Evolutionary conservation across 2,113 vertebrate species (phyloP).

Genomic region (Bubo scandiacus): DNA sequence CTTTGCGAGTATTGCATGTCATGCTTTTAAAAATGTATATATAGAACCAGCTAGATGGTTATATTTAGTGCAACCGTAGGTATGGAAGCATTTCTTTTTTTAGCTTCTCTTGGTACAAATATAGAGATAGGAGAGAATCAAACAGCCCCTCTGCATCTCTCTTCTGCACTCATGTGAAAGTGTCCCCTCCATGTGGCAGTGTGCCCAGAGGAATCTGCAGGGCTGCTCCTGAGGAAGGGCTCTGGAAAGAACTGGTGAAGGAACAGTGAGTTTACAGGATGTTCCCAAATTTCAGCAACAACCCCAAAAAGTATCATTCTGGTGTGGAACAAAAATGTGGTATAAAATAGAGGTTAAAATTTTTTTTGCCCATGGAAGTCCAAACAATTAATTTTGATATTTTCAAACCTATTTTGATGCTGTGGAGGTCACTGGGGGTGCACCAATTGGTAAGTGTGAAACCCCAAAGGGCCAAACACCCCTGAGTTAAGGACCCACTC

Average conservation of each 20-base stretch:
- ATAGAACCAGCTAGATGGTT: background rate
- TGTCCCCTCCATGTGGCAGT: background rate
- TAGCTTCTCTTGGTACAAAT: constrained; percentile 29
- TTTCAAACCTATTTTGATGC: background rate
- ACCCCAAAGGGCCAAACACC: background rate
- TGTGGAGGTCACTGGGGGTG: background rate
- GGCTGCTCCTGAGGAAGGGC: background rate
- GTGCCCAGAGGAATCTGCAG: background rate
- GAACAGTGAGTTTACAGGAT: background rate
- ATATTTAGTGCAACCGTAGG: constrained; percentile 8
- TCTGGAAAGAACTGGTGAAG: rapidly evolving
- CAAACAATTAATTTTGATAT: background rate
- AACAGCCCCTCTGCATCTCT: background rate
- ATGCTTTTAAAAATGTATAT: constrained; percentile 16
- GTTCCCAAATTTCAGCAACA: background rate
- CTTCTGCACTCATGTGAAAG: background rate
- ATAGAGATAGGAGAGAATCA: background rate
- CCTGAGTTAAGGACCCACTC: background rate
- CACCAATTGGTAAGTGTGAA: background rate
- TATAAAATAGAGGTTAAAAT: background rate
- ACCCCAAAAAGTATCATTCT: background rate
- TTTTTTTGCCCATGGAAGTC: background rate
- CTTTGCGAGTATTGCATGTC: constrained; percentile 17
- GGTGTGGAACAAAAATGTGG: background rate
- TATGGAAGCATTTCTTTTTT: background rate